Percentiles rank a stretch among this genome's conserved stretches.
phyloP scores from a whole-genome alignment of 2,797 vertebrate species.

The Cheirogaleus major region DNA sequence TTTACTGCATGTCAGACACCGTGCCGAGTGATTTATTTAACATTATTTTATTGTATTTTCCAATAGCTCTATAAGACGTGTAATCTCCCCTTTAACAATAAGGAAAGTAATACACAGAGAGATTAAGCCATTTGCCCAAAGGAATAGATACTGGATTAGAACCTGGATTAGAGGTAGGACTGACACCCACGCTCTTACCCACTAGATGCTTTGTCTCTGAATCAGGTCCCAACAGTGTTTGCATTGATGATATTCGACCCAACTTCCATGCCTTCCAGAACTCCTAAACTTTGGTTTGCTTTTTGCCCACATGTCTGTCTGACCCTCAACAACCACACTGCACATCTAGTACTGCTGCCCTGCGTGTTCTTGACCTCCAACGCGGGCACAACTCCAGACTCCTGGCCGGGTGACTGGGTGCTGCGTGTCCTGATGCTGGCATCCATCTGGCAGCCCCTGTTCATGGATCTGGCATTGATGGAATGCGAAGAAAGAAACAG shows the following conservation, averaged over 20 bases:
- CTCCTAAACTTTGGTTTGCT: conserved; percentile 4
- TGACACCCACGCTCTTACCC: background rate
- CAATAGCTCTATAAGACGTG: background rate
- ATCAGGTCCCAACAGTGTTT: background rate
- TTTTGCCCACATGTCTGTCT: background rate
- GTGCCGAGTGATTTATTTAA: background rate
- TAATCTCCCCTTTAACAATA: background rate
- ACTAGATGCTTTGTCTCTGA: background rate
- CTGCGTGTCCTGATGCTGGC: background rate
- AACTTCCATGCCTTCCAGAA: background rate
- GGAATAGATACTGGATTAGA: background rate
- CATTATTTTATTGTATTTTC: background rate
- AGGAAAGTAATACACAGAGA: background rate
- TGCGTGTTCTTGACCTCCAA: background rate
- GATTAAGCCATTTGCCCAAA: background rate
- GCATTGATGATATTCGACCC: background rate
- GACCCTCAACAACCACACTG: background rate
- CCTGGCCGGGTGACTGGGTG: background rate
- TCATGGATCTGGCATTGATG: background rate
- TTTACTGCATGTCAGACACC: background rate
- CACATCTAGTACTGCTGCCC: background rate
- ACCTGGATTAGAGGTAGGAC: background rate
- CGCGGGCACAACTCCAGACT: background rate
- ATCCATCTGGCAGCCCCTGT: background rate
- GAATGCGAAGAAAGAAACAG: background rate